Base-by-base conservation (phyloP, 1,140 invertebrate species). In the Cephus cinctus region DNA sequence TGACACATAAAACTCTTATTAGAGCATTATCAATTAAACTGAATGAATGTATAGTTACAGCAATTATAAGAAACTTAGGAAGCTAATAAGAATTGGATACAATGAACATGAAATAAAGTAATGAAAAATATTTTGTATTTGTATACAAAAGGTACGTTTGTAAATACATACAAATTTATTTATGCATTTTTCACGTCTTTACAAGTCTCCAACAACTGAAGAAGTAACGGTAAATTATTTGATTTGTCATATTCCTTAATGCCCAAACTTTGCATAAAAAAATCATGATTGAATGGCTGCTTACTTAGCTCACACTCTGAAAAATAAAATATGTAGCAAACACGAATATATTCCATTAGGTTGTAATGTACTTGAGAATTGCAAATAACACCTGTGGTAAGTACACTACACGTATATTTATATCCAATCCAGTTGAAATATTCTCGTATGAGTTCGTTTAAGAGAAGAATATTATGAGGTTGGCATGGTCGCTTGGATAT, bases 351-450 rank as follows among this genome's bases (percentile, higher is more conserved):
- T 19, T 18, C 16, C 6, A 18, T 34, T 16, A 14, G 18, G 20
- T 23, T 14, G 46, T 36, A n/a, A 39, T 16, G 27, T 41, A 35
- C 12, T 21, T 15, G 43, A 30, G 25, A 46, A 11, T 32, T 19
- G 34, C 32, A 6, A 47, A 19, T 42, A 43, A 41, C 57, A 78
- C 76, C 76, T 57, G 73, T 57, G n/a, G 55, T 43, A 43, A 78
- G 61, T 21, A 77, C 65, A 18, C 53, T 69, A 0, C 67, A 59
- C 4, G 74, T 72, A 34, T 77, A 78, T 25, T 71, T 73, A 43
- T 76, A 79, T 21, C 73, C 76, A 56, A 72, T 75, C 76, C 77
- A 78, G 41, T 78, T 70, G 8, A 78, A 52, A 57, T 78, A 79
- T 51, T 79, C 76, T 50, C 73, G 54, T 21, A 79, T 69, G 1